Conservation (phyloP, 2,113 vertebrate genomes). For the Phoxinus phoxinus region DNA sequence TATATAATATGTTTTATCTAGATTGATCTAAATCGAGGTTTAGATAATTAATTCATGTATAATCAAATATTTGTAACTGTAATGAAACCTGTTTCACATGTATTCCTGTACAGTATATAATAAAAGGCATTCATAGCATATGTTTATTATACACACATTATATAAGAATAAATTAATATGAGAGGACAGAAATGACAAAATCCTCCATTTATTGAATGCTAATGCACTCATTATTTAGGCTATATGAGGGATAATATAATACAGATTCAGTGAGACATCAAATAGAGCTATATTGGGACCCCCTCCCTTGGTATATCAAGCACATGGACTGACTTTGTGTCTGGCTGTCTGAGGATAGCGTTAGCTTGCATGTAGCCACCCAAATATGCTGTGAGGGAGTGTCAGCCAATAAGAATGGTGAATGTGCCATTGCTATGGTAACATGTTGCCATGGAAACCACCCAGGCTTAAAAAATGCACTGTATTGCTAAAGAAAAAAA, state of each 20-base stretch:
- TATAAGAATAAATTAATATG: too few relatives aligned
- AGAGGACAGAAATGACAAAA: background rate
- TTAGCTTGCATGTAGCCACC: conserved; percentile 38
- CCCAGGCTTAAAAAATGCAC: conserved; percentile 26
- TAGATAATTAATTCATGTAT: too few relatives aligned
- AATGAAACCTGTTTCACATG: too few relatives aligned
- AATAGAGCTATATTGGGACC: background rate
- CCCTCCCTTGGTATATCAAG: background rate
- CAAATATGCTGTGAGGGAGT: conserved; percentile 48
- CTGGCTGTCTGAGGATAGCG: conserved; percentile 40
- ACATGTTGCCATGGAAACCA: conserved; percentile 53
- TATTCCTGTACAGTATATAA: too few relatives aligned
- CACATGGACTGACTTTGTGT: conserved; percentile 31
- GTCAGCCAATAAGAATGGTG: background rate
- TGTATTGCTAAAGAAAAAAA: conserved; percentile 40
- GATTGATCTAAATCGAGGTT: too few relatives aligned
- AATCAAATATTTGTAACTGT: too few relatives aligned
- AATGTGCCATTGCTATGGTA: conserved; percentile 54
- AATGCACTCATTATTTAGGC: background rate
- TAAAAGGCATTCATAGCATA: too few relatives aligned
- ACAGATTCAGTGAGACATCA: background rate
- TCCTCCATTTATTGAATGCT: background rate
- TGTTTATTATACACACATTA: too few relatives aligned
- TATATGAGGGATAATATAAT: background rate
- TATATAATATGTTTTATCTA: too few relatives aligned